A percentile compares a stretch with the other conserved stretches of the same genome.
These are phyloP conservation scores for Apodemia duryi DNA, from an alignment of 2,888 invertebrate species.

Conservation along the genomic window DNA sequence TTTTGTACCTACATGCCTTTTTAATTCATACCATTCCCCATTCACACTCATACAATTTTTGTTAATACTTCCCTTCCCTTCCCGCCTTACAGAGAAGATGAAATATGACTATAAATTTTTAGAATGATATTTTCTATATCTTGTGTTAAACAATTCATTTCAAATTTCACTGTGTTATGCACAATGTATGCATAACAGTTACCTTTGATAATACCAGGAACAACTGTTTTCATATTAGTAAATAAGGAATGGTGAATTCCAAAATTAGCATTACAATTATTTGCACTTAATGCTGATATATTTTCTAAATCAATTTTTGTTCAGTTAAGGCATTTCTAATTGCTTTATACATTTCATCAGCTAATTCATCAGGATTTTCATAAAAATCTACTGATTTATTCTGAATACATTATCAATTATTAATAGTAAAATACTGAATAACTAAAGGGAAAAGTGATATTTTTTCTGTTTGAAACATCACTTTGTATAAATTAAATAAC, in stretches of 20 bases:
- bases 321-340: constrained; percentile 32
- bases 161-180: constrained; percentile 34
- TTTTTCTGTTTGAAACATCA: constrained; percentile 38
- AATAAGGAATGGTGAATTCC: constrained; percentile 34
- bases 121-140: constrained; percentile 32
- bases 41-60: constrained; percentile 29
- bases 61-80: constrained; percentile 25
- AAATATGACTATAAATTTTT: constrained; percentile 33
- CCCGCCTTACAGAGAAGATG: constrained; percentile 27
- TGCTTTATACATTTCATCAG: constrained; percentile 36
- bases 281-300: constrained; percentile 42
- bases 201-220: constrained; percentile 32
- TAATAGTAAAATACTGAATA: constrained; percentile 34
- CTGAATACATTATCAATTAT: constrained; percentile 34
- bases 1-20: constrained; percentile 25
- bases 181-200: constrained; percentile 38
- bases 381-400: constrained; percentile 36
- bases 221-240: constrained; percentile 32
- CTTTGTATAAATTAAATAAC: constrained; percentile 36
- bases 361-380: constrained; percentile 36
- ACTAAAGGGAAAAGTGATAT: constrained; percentile 37
- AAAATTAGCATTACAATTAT: constrained; percentile 44
- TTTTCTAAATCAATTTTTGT: not conserved
- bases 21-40: constrained; percentile 32
- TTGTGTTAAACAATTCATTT: constrained; percentile 28